Evolutionary conservation across 2,113 vertebrate species (phyloP).

Genomic region (Bubalus kerabau): DNA sequence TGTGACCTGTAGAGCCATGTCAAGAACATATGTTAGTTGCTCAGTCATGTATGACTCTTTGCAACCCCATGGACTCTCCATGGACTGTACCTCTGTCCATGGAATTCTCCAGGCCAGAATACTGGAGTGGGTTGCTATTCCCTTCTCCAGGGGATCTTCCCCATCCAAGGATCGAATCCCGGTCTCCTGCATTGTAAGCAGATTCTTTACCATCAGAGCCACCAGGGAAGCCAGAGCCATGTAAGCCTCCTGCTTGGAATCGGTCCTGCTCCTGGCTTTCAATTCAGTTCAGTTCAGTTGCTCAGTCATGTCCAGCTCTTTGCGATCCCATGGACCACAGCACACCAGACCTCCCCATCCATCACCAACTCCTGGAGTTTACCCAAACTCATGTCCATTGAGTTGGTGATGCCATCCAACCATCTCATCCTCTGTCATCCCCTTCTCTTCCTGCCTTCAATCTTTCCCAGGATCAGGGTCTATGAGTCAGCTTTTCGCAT

Average conservation of each 20-base stretch:
- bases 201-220: neutral
- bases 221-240: neutral
- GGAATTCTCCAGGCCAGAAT: neutral
- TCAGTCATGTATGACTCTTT: neutral
- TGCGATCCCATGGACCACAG: neutral
- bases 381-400: neutral
- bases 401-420: neutral
- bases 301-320: neutral
- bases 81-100: neutral
- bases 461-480: neutral
- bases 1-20: neutral
- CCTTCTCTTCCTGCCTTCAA: neutral
- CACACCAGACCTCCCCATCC: neutral
- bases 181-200: neutral
- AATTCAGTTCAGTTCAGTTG: neutral
- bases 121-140: neutral
- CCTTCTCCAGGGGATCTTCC: neutral
- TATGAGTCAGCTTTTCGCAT: neutral
- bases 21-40: neutral
- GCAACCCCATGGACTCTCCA: neutral
- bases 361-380: neutral
- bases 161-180: fast-evolving
- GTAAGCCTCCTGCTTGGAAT: neutral
- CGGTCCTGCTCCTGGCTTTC: neutral
- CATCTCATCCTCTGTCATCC: neutral